Evolutionary conservation across 2,888 invertebrate species (phyloP).

Genomic region (Morpho helenor): DNA sequence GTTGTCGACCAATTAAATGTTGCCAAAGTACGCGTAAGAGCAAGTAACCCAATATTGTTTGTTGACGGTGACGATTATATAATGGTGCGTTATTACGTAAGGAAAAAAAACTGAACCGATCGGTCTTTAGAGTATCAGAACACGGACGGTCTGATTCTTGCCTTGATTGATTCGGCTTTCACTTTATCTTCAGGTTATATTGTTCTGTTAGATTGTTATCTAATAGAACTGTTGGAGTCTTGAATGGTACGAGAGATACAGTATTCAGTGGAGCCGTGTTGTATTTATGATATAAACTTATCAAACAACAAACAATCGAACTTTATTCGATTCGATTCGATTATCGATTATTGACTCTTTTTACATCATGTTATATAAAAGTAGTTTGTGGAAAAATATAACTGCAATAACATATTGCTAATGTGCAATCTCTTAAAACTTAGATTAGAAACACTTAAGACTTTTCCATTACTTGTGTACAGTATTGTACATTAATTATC

Average conservation of each 20-base stretch:
- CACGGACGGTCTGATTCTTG: slow-evolving; percentile 28
- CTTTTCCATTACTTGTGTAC: too few species aligned
- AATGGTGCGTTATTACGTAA: slow-evolving; percentile 46
- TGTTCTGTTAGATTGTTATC: slow-evolving; percentile 6
- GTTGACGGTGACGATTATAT: slow-evolving; percentile 38
- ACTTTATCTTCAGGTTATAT: slow-evolving; percentile 28
- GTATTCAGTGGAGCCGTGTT: too few species aligned
- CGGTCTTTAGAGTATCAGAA: slow-evolving; percentile 34
- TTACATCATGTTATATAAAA: too few species aligned
- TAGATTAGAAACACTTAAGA: too few species aligned
- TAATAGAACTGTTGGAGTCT: slow-evolving; percentile 3
- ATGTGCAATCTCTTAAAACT: too few species aligned
- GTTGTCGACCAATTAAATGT: slow-evolving; percentile 31
- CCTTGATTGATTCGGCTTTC: slow-evolving; percentile 42
- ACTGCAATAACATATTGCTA: too few species aligned
- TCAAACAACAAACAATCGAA: too few species aligned
- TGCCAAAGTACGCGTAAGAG: slow-evolving; percentile 33
- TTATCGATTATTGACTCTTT: too few species aligned
- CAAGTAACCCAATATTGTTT: slow-evolving; percentile 35
- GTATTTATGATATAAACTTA: too few species aligned
- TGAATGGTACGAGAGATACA: neutral
- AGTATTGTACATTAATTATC: too few species aligned
- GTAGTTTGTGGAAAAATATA: too few species aligned
- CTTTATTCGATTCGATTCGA: too few species aligned
- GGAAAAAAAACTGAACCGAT: slow-evolving; percentile 39